phyloP scores from a whole-genome alignment of 2,888 invertebrate genomes.

The Didymodactylos carnosus region DNA sequence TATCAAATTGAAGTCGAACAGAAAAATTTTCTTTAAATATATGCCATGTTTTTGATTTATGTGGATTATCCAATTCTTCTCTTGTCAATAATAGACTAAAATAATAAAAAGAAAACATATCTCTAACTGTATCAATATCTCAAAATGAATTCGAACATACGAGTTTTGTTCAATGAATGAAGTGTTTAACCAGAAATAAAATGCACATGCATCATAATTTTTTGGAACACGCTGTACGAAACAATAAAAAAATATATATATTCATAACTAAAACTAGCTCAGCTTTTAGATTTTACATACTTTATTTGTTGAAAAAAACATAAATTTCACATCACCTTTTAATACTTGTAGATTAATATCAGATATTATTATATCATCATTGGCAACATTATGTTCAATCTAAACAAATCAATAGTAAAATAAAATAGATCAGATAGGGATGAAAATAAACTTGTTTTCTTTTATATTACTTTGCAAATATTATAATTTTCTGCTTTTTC shows the following conservation, averaged over 20 bases:
- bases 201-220: slow-evolving; percentile 38
- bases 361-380: slow-evolving; percentile 20
- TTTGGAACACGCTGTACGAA: slow-evolving; percentile 32
- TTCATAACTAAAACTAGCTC: neutral
- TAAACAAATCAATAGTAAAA: slow-evolving; percentile 12
- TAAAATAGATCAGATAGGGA: neutral
- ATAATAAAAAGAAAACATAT: slow-evolving; percentile 6
- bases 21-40: slow-evolving; percentile 33
- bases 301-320: slow-evolving; percentile 29
- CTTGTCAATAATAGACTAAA: slow-evolving; percentile 28
- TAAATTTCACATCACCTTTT: slow-evolving; percentile 33
- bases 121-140: neutral
- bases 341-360: slow-evolving; percentile 27
- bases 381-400: slow-evolving; percentile 19
- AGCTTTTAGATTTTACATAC: neutral
- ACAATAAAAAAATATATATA: neutral
- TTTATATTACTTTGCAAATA: slow-evolving; percentile 6
- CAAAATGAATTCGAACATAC: slow-evolving; percentile 22
- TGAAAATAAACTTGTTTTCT: neutral
- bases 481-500: neutral
- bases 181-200: slow-evolving; percentile 40
- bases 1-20: slow-evolving; percentile 18
- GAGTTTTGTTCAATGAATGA: slow-evolving; percentile 33
- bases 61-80: slow-evolving; percentile 38
- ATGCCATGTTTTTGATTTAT: slow-evolving; percentile 35